Evolutionary conservation across 2,888 invertebrate species (phyloP).

Genomic region (Podabrus alpinus): DNA sequence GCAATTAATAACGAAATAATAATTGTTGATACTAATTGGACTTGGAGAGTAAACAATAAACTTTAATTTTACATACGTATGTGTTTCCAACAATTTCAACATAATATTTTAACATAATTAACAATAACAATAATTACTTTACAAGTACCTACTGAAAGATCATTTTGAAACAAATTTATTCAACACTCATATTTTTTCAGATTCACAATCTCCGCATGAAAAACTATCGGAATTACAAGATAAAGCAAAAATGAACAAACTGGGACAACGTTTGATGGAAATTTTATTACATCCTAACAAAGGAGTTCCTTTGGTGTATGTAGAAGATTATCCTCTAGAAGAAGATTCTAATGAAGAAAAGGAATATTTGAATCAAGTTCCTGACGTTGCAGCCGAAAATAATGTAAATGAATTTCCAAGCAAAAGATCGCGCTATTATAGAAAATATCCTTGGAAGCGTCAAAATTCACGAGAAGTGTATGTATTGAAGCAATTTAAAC

Average conservation of each 20-base stretch:
- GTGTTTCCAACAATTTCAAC: not conserved
- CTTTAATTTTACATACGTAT: not conserved
- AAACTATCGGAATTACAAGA: not conserved
- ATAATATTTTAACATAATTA: not conserved
- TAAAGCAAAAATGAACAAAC: constrained; percentile 19
- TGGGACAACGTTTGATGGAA: constrained; percentile 41
- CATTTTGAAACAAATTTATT: not conserved
- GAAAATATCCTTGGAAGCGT: constrained; percentile 67
- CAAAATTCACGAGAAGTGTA: constrained; percentile 55
- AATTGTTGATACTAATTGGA: not conserved
- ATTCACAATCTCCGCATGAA: not conserved
- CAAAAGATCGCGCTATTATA: constrained; percentile 63
- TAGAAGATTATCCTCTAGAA: constrained; percentile 41
- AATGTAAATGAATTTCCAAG: constrained; percentile 30
- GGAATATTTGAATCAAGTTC: constrained; percentile 18
- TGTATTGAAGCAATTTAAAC: constrained; percentile 14
- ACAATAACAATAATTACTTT: not conserved
- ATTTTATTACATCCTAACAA: constrained; percentile 46
- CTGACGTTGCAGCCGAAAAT: constrained; percentile 11
- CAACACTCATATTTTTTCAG: not conserved
- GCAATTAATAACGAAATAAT: not conserved
- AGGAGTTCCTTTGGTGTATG: constrained; percentile 50
- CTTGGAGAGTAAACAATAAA: not conserved
- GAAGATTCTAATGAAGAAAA: constrained; percentile 12
- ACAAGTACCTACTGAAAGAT: too few relatives aligned